Conservation (phyloP, 2,888 invertebrate genomes). For the Ormyrus thymus region DNA sequence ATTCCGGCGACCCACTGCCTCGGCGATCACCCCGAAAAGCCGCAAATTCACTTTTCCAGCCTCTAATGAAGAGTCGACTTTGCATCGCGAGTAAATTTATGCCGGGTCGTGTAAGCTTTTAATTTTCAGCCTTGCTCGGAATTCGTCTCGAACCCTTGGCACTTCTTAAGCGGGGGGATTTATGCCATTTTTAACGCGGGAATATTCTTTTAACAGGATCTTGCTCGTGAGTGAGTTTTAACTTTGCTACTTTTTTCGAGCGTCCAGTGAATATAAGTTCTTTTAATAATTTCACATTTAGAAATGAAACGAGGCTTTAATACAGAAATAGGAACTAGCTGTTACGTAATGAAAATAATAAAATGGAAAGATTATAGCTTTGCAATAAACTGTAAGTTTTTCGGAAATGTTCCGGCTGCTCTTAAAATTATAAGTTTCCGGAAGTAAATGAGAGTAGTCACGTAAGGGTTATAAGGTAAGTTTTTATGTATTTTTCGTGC, state of each 20-base stretch:
- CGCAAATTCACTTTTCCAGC: constrained; percentile 30
- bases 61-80: constrained; percentile 11
- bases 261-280: no score
- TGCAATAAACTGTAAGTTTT: not conserved
- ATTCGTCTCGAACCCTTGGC: not conserved
- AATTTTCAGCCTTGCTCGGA: not conserved
- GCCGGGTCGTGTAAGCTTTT: not conserved
- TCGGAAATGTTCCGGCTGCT: not conserved
- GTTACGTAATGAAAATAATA: no score
- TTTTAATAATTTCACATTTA: no score
- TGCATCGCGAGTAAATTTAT: constrained; percentile 17
- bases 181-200: no score
- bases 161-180: no score
- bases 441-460: not conserved
- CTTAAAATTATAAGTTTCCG: constrained; percentile 1
- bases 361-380: no score
- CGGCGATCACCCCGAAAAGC: not conserved
- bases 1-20: not conserved
- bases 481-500: constrained; percentile 8
- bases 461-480: constrained; percentile 13
- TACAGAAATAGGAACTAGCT: not conserved
- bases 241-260: no score
- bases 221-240: no score
- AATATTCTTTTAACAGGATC: no score
- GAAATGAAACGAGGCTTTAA: no score